phyloP scores from a whole-genome alignment of 2,113 vertebrate genomes.

The Macrotus californicus region DNA sequence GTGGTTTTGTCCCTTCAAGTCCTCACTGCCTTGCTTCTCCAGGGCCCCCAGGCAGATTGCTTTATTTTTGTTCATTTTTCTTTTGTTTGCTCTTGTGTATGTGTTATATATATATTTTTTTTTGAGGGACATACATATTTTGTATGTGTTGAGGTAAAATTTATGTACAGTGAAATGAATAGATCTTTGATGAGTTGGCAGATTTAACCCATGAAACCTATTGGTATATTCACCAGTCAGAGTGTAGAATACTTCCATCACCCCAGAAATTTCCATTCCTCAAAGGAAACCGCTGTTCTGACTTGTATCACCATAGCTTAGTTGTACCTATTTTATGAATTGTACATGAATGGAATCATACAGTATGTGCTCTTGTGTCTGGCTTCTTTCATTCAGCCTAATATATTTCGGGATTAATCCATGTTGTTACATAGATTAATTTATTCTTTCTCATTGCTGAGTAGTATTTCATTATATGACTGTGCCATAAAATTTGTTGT shows the following conservation, averaged over 20 bases:
- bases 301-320: not conserved
- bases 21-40: not conserved
- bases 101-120: not conserved
- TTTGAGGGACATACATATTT: not conserved
- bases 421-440: not conserved
- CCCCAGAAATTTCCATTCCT: accelerated
- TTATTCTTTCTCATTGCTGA: not conserved
- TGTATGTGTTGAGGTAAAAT: not conserved
- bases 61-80: not conserved
- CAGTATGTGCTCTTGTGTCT: not conserved
- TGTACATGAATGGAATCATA: not conserved
- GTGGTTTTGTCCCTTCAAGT: not conserved
- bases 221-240: not conserved
- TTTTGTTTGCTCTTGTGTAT: not conserved
- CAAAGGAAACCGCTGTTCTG: not conserved
- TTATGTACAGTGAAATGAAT: not conserved
- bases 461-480: not conserved
- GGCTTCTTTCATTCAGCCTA: not conserved
- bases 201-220: not conserved
- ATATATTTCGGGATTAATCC: not conserved
- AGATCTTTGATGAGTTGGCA: not conserved
- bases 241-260: not conserved
- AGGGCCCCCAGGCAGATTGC: not conserved
- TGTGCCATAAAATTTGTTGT: not conserved
- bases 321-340: not conserved